phyloP scores from a whole-genome alignment of 1,140 invertebrate genomes.

The Wasmannia auropunctata region DNA sequence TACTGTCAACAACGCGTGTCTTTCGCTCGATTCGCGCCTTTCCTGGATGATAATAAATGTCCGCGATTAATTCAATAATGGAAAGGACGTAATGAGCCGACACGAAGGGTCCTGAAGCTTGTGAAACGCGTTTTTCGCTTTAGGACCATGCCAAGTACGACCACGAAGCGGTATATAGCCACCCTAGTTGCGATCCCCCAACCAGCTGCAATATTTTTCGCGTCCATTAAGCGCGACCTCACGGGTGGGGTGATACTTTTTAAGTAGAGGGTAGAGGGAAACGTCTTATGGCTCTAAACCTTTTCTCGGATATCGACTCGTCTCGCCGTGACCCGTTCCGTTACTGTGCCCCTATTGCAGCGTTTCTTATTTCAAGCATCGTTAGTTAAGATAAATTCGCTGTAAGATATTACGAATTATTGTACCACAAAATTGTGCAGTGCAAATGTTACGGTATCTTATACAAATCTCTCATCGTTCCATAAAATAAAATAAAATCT shows the following conservation, averaged over 20 bases:
- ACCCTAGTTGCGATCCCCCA: constrained; percentile 54
- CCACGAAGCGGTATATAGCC: constrained; percentile 51
- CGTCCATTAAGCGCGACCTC: constrained; percentile 70
- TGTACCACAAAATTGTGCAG: constrained; percentile 32
- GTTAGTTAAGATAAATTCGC: constrained; percentile 67
- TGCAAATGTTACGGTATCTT: neutral
- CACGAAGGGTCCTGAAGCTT: constrained; percentile 19
- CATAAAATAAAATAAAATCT: neutral
- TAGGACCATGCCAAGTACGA: constrained; percentile 71
- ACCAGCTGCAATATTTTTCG: constrained; percentile 70
- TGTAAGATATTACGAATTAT: constrained; percentile 61
- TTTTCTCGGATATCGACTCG: constrained; percentile 36
- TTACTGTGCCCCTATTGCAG: neutral
- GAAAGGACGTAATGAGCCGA: constrained; percentile 79
- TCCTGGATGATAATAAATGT: constrained; percentile 78
- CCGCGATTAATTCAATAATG: constrained; percentile 82
- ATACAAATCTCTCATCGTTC: neutral
- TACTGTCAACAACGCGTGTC: constrained; percentile 77
- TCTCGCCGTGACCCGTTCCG: constrained; percentile 13
- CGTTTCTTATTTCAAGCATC: constrained; percentile 70
- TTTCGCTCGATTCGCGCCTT: constrained; percentile 75
- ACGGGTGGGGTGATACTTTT: constrained; percentile 61
- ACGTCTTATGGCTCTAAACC: constrained; percentile 48
- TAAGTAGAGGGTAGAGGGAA: constrained; percentile 59
- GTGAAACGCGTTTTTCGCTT: constrained; percentile 70